phyloP scores from a whole-genome alignment of 2,797 vertebrate species.

The Mormyrus proboscirostris region DNA sequence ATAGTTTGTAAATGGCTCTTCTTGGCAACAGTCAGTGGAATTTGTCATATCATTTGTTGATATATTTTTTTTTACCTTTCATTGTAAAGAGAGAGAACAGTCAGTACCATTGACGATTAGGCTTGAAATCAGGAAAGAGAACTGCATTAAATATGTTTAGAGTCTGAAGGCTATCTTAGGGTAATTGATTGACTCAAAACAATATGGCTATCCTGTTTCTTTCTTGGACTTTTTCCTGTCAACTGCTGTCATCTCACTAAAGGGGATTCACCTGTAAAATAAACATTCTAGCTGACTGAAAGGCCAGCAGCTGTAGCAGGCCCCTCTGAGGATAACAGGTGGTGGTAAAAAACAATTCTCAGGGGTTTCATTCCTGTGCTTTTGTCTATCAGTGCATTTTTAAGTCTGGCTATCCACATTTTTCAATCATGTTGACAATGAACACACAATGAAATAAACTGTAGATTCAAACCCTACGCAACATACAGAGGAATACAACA shows the following conservation, averaged over 20 bases:
- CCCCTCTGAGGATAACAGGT: not conserved
- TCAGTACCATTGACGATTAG: not conserved
- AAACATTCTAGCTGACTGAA: not conserved
- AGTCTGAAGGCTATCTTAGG: not conserved
- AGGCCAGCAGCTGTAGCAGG: not conserved
- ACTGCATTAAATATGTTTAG: constrained; percentile 8
- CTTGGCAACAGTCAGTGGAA: not conserved
- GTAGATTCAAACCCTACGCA: not conserved
- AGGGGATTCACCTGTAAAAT: not conserved
- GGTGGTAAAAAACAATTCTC: not conserved
- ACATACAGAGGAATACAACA: not conserved
- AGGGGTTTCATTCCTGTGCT: not conserved
- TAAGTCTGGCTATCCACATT: not conserved
- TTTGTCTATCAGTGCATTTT: not conserved
- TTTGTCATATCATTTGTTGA: not conserved
- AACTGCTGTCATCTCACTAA: not conserved
- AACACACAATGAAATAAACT: not conserved
- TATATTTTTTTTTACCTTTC: not conserved
- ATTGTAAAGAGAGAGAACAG: not conserved
- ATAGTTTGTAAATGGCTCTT: not conserved
- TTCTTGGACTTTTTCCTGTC: not conserved
- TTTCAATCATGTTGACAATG: not conserved
- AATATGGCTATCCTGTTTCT: not conserved
- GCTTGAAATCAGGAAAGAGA: not conserved
- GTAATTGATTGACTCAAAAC: not conserved